These are phyloP conservation scores for Pantelozetes paolii DNA, from an alignment of 2,888 invertebrate genomes.

Conservation along the genomic window DNA sequence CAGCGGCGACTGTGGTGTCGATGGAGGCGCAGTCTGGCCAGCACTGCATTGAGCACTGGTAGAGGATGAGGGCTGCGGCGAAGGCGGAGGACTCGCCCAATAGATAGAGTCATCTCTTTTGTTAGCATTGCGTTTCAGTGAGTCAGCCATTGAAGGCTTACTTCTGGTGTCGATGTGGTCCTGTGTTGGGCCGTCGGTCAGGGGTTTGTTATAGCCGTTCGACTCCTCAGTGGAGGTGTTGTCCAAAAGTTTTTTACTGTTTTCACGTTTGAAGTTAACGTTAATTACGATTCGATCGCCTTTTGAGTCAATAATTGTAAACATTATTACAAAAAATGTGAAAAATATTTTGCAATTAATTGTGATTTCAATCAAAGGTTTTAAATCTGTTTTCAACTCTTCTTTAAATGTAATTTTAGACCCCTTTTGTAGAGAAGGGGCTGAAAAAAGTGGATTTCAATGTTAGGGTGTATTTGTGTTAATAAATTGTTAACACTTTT, in stretches of 20 bases:
- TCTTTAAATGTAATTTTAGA: no score
- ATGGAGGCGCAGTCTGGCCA: neutral
- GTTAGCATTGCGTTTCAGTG: no score
- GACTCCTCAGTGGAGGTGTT: neutral
- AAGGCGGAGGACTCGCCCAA: slow-evolving; percentile 23
- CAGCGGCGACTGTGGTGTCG: neutral
- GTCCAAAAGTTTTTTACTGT: slow-evolving; percentile 40
- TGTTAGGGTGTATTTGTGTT: no score
- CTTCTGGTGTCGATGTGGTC: no score
- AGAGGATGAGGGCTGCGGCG: neutral
- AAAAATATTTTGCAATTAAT: neutral
- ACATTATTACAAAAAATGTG: neutral
- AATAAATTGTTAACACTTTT: no score
- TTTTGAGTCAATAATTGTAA: neutral
- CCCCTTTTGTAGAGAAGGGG: no score
- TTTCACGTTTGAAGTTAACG: slow-evolving; percentile 65
- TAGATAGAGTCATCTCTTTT: slow-evolving; percentile 13
- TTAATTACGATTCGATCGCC: slow-evolving; percentile 81
- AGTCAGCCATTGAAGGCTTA: no score
- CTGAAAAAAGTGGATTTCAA: no score
- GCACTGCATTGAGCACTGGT: neutral
- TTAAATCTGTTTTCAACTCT: no score
- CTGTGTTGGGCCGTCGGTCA: no score
- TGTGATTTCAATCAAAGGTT: no score
- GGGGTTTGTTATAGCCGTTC: no score